These are phyloP conservation scores for Oppia nitens DNA, from an alignment of 1,140 invertebrate species.

Conservation along the genomic window DNA sequence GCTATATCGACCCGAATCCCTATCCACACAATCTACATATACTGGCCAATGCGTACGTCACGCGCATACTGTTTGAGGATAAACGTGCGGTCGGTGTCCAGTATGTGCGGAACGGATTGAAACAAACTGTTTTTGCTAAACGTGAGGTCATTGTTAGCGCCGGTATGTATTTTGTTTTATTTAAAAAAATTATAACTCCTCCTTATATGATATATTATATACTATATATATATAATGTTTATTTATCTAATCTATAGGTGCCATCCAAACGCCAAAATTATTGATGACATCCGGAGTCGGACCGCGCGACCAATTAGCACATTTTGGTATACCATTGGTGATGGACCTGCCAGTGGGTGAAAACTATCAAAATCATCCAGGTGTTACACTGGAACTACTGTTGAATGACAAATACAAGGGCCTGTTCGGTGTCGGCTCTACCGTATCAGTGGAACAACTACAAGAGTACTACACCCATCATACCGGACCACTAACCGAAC, in stretches of 20 bases:
- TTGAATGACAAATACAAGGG: no score
- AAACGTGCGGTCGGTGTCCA: conserved; percentile 60
- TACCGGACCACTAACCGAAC: no score
- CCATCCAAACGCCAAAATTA: conserved; percentile 61
- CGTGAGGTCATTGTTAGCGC: conserved; percentile 62
- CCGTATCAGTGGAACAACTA: no score
- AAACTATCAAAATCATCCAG: conserved; percentile 31
- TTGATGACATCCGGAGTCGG: conserved; percentile 83
- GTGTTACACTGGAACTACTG: no score
- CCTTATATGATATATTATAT: no score
- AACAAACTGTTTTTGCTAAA: conserved; percentile 43
- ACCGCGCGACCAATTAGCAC: conserved; percentile 38
- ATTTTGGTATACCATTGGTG: conserved; percentile 23
- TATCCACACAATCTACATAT: conserved; percentile 66
- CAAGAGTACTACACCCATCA: no score
- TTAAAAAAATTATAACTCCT: no score
- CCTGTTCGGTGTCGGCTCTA: no score
- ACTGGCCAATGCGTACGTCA: conserved; percentile 64
- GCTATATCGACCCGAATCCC: conserved; percentile 64
- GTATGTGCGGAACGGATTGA: conserved; percentile 44
- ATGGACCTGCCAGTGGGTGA: conserved; percentile 32
- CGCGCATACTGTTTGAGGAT: conserved; percentile 56
- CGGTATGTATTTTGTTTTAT: no score
- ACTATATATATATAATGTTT: no score
- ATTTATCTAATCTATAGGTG: no score